Evolutionary conservation across 2,888 invertebrate genomes (phyloP).

Genomic region (Boloria selene): DNA sequence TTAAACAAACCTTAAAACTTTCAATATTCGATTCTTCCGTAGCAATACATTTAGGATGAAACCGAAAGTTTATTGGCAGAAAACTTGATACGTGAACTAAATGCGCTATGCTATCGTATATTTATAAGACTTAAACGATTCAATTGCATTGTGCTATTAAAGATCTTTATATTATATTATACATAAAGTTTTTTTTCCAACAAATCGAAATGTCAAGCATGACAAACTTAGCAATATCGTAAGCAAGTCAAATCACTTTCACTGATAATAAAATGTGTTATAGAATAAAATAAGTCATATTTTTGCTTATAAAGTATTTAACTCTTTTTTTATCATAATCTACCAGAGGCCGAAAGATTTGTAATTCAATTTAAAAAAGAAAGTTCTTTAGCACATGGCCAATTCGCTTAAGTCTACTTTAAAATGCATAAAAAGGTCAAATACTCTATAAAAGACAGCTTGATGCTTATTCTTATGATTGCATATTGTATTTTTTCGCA

Average conservation of each 20-base stretch:
- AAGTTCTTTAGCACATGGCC: too few relatives aligned
- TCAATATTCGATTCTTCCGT: background rate
- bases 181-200: background rate
- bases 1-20: too few relatives aligned
- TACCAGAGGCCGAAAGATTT: too few relatives aligned
- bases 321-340: background rate
- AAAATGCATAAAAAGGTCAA: too few relatives aligned
- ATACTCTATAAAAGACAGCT: too few relatives aligned
- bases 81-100: slow-evolving; percentile 21
- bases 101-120: background rate
- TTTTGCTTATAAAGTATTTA: background rate
- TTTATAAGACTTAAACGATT: too few relatives aligned
- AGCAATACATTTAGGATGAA: slow-evolving; percentile 10
- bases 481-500: too few relatives aligned
- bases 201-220: background rate
- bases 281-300: background rate
- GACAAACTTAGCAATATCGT: slow-evolving; percentile 11
- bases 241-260: slow-evolving; percentile 10
- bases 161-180: background rate
- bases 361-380: too few relatives aligned
- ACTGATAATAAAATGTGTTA: slow-evolving; percentile 3
- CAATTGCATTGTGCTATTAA: too few relatives aligned
- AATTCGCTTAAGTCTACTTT: too few relatives aligned
- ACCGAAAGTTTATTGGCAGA: slow-evolving; percentile 27
- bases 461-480: too few relatives aligned